Conservation (phyloP, 2,888 invertebrate species). For the Xestia c-nigrum region DNA sequence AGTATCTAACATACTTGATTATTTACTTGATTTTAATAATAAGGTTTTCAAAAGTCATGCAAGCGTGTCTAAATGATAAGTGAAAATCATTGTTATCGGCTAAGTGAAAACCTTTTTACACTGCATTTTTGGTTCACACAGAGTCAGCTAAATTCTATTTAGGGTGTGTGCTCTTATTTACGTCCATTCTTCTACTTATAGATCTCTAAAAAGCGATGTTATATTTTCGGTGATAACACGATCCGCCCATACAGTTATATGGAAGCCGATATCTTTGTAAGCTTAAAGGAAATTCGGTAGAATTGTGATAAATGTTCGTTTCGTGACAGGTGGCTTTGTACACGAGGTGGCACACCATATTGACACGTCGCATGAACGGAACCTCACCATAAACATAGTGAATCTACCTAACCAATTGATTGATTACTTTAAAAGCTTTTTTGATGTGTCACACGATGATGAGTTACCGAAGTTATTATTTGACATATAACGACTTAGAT, state of each 20-base stretch:
- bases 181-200: neutral
- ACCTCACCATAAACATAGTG: conserved; percentile 77
- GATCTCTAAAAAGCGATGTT: conserved; percentile 37
- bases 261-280: conserved; percentile 68
- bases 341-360: conserved; percentile 80
- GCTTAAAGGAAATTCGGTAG: conserved; percentile 72
- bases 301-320: conserved; percentile 83
- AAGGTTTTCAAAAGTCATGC: neutral
- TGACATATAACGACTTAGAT: conserved; percentile 18
- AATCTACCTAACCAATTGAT: conserved; percentile 69
- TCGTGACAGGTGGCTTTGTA: conserved; percentile 82
- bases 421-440: conserved; percentile 76
- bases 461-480: conserved; percentile 49
- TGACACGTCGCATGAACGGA: conserved; percentile 79
- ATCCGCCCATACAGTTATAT: conserved; percentile 51
- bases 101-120: conserved; percentile 29
- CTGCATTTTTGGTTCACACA: neutral
- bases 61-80: conserved; percentile 16
- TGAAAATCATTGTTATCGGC: conserved; percentile 29
- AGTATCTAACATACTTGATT: neutral
- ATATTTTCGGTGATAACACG: conserved; percentile 50
- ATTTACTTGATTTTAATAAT: conserved; percentile 3
- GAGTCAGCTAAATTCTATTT: conserved; percentile 10
- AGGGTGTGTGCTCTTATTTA: conserved; percentile 9
- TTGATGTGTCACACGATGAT: conserved; percentile 61